phyloP scores from a whole-genome alignment of 2,113 vertebrate genomes.

The Emydocephalus ijimae region DNA sequence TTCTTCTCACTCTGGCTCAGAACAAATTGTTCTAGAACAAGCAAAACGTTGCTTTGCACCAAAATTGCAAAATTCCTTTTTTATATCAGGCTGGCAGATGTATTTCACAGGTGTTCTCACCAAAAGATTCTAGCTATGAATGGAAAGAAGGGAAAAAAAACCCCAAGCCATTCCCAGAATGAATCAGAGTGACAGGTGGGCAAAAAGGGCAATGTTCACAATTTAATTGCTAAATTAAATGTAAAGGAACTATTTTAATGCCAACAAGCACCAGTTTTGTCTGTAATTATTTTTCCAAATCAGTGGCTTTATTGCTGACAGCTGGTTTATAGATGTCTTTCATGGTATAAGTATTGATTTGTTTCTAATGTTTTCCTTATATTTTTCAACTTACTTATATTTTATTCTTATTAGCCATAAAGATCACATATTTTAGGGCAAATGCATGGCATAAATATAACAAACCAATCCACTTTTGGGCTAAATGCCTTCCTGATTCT shows the following conservation, averaged over 20 bases:
- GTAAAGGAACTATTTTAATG: constrained; percentile 36
- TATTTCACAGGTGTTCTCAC: constrained; percentile 33
- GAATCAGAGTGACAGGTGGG: constrained; percentile 56
- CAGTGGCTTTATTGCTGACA: constrained; percentile 9
- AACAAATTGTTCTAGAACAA: constrained; percentile 20
- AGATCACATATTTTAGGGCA: neutral
- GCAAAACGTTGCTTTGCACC: constrained; percentile 1
- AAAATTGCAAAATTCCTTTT: constrained; percentile 11
- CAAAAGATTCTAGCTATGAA: neutral
- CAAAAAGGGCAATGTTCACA: constrained; percentile 41
- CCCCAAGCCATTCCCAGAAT: constrained; percentile 26
- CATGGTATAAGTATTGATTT: neutral
- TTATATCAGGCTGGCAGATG: constrained; percentile 24
- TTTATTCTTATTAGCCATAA: neutral
- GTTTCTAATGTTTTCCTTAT: neutral
- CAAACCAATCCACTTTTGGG: neutral
- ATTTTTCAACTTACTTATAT: neutral
- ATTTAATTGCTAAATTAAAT: constrained; percentile 24
- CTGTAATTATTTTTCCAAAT: constrained; percentile 14
- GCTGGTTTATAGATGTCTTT: neutral
- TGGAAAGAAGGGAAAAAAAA: constrained; percentile 20
- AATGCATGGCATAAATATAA: neutral
- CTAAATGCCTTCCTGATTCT: constrained; percentile 3
- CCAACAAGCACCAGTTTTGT: constrained; percentile 32
- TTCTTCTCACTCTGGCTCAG: neutral